Evolutionary conservation across 2,888 invertebrate genomes (phyloP).

Genomic region (Ichneumon xanthorius): DNA sequence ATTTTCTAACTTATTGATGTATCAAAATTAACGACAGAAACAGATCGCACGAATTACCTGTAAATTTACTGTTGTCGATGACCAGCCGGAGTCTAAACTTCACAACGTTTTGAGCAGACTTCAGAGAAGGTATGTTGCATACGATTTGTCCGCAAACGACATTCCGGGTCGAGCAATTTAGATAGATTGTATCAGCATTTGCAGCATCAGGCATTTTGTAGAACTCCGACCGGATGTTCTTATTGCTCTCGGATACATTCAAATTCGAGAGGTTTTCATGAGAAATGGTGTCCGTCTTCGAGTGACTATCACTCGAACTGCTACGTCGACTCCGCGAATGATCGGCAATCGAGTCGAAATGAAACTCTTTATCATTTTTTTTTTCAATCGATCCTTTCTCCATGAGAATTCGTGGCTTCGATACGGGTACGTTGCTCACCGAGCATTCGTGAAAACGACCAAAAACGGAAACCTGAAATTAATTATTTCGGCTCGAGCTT

Average conservation of each 20-base stretch:
- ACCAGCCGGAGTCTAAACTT: slow-evolving; percentile 70
- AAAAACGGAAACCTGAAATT: slow-evolving; percentile 69
- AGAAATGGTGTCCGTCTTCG: background rate
- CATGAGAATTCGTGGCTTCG: slow-evolving; percentile 6
- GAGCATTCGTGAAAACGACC: slow-evolving; percentile 71
- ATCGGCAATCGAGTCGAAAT: slow-evolving; percentile 46
- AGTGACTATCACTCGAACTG: background rate
- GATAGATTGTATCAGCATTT: slow-evolving; percentile 59
- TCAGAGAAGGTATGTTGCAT: slow-evolving; percentile 72
- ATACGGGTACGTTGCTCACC: slow-evolving; percentile 46
- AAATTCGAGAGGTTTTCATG: background rate
- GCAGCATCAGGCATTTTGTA: slow-evolving; percentile 33
- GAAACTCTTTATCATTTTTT: slow-evolving; percentile 22
- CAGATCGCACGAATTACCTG: slow-evolving; percentile 62
- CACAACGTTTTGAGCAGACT: slow-evolving; percentile 71
- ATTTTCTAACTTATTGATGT: no score
- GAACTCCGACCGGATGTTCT: slow-evolving; percentile 30
- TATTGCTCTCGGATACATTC: slow-evolving; percentile 8
- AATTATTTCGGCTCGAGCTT: background rate
- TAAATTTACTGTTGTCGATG: slow-evolving; percentile 69
- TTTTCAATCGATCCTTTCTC: background rate
- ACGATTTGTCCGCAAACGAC: slow-evolving; percentile 71
- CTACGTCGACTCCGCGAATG: slow-evolving; percentile 44
- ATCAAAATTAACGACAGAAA: background rate
- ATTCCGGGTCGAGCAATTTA: slow-evolving; percentile 74